These are phyloP conservation scores for Caenorhabditis inopinata DNA, from an alignment of 1,140 invertebrate species.

Conservation along the genomic window DNA sequence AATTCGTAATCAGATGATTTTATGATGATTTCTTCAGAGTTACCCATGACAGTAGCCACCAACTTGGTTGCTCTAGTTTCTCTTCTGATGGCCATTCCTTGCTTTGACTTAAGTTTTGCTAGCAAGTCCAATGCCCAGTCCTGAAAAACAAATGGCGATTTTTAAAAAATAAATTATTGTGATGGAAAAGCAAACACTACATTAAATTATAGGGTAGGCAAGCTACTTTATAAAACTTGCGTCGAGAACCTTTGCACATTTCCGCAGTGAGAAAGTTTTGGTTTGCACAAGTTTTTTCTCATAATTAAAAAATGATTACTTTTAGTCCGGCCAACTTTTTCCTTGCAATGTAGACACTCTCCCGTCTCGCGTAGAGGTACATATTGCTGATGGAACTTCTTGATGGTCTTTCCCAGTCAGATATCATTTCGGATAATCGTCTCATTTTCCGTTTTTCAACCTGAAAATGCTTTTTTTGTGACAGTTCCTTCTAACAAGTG, in stretches of 20 bases:
- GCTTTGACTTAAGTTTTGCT: conserved; percentile 66
- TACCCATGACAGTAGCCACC: conserved; percentile 66
- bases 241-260: no score
- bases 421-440: conserved; percentile 63
- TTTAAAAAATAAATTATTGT: no score
- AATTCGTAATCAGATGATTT: not conserved
- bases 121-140: conserved; percentile 65
- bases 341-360: conserved; percentile 63
- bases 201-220: no score
- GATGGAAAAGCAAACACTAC: no score
- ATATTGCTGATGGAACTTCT: conserved; percentile 61
- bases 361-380: conserved; percentile 62
- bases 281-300: no score
- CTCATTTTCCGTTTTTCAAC: conserved; percentile 57
- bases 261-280: no score
- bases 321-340: conserved; percentile 65
- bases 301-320: no score
- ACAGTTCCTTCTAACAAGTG: not conserved
- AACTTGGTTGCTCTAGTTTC: conserved; percentile 64
- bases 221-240: no score
- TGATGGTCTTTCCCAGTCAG: conserved; percentile 63
- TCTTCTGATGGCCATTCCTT: conserved; percentile 65
- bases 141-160: conserved; percentile 25
- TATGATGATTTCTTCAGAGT: not conserved
- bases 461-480: conserved; percentile 41